Percentiles rank a stretch among this genome's conserved stretches.
Evolutionary conservation across 2,888 invertebrate genomes (phyloP).

Genomic region (Ophion costatus): DNA sequence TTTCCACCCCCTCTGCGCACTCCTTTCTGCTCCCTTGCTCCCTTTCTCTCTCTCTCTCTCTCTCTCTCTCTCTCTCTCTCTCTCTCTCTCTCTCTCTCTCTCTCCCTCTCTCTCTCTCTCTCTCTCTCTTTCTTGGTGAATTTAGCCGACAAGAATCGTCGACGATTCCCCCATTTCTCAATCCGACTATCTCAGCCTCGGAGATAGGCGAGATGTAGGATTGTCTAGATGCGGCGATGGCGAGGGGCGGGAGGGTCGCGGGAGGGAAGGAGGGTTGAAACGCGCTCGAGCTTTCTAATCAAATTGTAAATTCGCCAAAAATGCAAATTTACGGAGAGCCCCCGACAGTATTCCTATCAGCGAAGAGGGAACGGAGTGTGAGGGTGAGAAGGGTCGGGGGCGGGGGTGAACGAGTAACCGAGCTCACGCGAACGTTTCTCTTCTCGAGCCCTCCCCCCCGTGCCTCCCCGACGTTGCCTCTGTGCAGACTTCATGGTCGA

Average conservation of each 20-base stretch:
- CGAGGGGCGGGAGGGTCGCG: background rate
- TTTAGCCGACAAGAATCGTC: constrained; percentile 66
- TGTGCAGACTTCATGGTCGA: constrained; percentile 52
- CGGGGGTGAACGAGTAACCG: constrained; percentile 58
- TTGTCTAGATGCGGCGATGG: constrained; percentile 14
- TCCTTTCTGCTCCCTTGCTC: background rate
- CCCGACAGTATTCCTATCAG: constrained; percentile 67
- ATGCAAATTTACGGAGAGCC: constrained; percentile 78
- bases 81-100: constrained; percentile 14
- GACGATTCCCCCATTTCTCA: constrained; percentile 68
- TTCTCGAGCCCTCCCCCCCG: constrained; percentile 30
- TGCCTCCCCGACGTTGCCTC: constrained; percentile 33
- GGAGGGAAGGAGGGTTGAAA: constrained; percentile 32
- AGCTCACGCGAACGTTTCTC: constrained; percentile 64
- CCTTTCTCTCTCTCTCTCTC: constrained; percentile 6
- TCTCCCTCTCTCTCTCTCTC: background rate
- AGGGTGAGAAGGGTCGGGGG: constrained; percentile 11
- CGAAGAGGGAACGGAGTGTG: constrained; percentile 22
- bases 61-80: constrained; percentile 20
- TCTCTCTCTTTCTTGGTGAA: constrained; percentile 38
- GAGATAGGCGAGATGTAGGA: constrained; percentile 62
- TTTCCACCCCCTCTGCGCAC: background rate
- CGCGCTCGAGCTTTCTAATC: constrained; percentile 75
- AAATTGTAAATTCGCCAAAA: constrained; percentile 81
- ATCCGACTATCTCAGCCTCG: constrained; percentile 62